Percentiles rank a stretch among this genome's conserved stretches.
phyloP scores from a whole-genome alignment of 1,140 invertebrate genomes.

The Tetranychus urticae region DNA sequence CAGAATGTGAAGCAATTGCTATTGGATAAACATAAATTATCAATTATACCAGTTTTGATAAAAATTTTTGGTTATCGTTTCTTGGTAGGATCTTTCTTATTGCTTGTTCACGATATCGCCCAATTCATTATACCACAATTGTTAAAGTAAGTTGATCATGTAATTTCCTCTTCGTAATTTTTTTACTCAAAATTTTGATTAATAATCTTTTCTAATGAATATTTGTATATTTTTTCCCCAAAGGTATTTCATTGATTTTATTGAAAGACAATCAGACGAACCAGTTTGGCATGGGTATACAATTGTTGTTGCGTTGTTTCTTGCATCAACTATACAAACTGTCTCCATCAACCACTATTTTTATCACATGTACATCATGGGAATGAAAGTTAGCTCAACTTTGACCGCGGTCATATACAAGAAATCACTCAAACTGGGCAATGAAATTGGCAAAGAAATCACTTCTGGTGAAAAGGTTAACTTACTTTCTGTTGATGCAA shows the following conservation, averaged over 20 bases:
- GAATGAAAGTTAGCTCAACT: slow-evolving; percentile 18
- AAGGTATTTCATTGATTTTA: not conserved
- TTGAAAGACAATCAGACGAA: not conserved
- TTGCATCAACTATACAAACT: slow-evolving; percentile 24
- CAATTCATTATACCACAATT: not conserved
- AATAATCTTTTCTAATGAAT: not conserved
- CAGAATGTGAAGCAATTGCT: not conserved
- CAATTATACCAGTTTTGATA: slow-evolving; percentile 10
- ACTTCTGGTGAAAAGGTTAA: slow-evolving; percentile 37
- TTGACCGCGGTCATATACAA: slow-evolving; percentile 21
- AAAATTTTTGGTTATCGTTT: slow-evolving; percentile 20
- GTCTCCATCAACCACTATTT: slow-evolving; percentile 71
- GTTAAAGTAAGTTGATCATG: not conserved
- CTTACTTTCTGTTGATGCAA: slow-evolving; percentile 30
- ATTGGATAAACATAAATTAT: not conserved
- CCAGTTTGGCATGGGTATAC: not conserved
- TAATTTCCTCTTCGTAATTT: not conserved
- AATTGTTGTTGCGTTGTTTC: not conserved
- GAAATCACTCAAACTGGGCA: slow-evolving; percentile 21
- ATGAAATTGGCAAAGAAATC: slow-evolving; percentile 20
- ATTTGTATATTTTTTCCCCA: not conserved
- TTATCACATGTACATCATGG: slow-evolving; percentile 45
- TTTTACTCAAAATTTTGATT: not conserved
- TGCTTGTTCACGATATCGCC: not conserved
- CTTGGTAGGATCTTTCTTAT: not conserved